Evolutionary conservation across 2,113 vertebrate species (phyloP).

Genomic region (Mobula birostris): DNA sequence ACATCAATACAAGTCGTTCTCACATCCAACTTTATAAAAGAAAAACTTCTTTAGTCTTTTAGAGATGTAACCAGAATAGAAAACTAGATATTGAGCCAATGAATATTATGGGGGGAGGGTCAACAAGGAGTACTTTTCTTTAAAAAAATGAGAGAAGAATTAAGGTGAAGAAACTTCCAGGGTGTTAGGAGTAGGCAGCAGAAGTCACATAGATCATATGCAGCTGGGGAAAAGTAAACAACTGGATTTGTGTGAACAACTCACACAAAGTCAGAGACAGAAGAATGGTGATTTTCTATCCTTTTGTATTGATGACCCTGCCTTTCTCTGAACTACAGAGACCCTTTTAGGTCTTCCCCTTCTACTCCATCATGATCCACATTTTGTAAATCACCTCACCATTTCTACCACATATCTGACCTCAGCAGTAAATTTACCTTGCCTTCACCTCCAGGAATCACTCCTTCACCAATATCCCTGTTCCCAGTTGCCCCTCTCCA

Average conservation of each 20-base stretch:
- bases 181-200: not conserved
- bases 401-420: not conserved
- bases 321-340: not conserved
- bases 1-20: not conserved
- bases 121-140: not conserved
- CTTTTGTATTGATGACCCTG: not conserved
- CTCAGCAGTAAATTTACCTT: not conserved
- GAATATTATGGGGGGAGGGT: not conserved
- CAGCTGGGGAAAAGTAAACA: not conserved
- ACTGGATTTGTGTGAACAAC: not conserved
- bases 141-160: not conserved
- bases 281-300: not conserved
- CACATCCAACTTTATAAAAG: not conserved
- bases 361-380: not conserved
- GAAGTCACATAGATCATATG: not conserved
- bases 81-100: not conserved
- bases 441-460: not conserved
- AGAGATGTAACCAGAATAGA: not conserved
- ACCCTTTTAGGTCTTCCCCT: not conserved
- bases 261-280: not conserved
- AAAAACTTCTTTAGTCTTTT: not conserved
- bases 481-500: not conserved
- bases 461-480: not conserved
- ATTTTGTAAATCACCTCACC: not conserved
- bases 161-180: not conserved